Evolutionary conservation across 2,797 vertebrate species (phyloP), one percentile per base, ranked within the genome.

Genomic region (Cyprinella venusta): DNA sequence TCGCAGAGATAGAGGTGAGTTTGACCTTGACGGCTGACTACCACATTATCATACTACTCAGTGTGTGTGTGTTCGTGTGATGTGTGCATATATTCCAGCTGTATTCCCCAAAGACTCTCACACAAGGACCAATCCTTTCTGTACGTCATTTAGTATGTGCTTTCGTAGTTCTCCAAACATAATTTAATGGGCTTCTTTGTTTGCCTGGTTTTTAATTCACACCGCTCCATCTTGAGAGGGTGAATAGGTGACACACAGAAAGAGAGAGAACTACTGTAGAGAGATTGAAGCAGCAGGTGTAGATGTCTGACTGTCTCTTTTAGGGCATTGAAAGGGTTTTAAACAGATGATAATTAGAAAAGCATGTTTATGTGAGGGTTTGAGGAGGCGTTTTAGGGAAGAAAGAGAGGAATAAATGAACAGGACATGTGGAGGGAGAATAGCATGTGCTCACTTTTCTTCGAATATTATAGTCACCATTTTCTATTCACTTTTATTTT

Each of bases 11-110:
- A 15, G 13, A 80, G 76, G 83, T 61, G 70, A 76, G 6, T 1
- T 2, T 80, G 83, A 75, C 77, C 69, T 80, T 72, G 59, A 67
- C 3, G 36, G 50, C 16, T 42, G 69, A 18, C 30, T 67, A 45
- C 36, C 76, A 67, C 77, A 84, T 84, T 74, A 84, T 74, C 48
- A 90, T 91, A 92, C 48, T 67, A 18, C 59, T 54, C 54, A 64
- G 52, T 24, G 71, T 70, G 63, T 54, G 85, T 67, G 26, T 64
- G 75, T 26, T 65, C 19, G n/a, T 38, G 40, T 18, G 70, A 33
- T 10, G 33, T 52, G 69, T 54, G 26, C 56, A 45, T 72, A n/a
- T 24, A 15, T 78, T 68, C 81, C 83, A 8, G 15, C 48, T 40
- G 9, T 59, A 84, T 81, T 82, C 68, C 82, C 86, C 69, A 68